A percentile compares a stretch with the other conserved stretches of the same genome.
Conservation (phyloP, 2,888 invertebrate species). For the Brenthis daphne region DNA sequence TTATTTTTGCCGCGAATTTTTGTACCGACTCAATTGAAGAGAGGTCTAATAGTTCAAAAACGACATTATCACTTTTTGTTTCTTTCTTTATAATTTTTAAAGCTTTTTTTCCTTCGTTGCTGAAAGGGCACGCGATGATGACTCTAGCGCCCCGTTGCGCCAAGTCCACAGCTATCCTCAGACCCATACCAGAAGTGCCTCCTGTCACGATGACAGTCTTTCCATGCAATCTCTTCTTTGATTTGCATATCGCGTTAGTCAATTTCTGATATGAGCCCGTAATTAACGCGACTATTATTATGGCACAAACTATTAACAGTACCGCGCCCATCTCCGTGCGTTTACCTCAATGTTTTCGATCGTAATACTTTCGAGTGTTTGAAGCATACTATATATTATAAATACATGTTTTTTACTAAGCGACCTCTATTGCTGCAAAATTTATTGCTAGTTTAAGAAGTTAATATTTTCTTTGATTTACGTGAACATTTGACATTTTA, state of each 20-base stretch:
- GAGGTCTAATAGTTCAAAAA: slow-evolving; percentile 88
- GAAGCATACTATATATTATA: background rate
- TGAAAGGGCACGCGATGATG: slow-evolving; percentile 67
- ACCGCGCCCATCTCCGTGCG: slow-evolving; percentile 10
- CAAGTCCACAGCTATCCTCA: slow-evolving; percentile 64
- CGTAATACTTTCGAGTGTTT: background rate
- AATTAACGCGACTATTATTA: slow-evolving; percentile 37
- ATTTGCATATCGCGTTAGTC: slow-evolving; percentile 52
- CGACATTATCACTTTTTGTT: slow-evolving; percentile 85
- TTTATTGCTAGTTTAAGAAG: no score
- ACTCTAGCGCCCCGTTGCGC: slow-evolving; percentile 67
- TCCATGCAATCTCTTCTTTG: slow-evolving; percentile 49
- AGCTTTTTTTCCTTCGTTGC: slow-evolving; percentile 59
- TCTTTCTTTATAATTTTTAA: slow-evolving; percentile 84
- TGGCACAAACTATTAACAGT: background rate
- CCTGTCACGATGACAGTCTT: slow-evolving; percentile 67
- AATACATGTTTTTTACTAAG: background rate
- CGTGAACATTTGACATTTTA: no score
- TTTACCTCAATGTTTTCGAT: background rate
- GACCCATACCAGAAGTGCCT: slow-evolving; percentile 68
- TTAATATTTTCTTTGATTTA: no score
- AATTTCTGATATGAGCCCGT: slow-evolving; percentile 65
- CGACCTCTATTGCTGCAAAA: no score
- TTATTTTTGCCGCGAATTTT: slow-evolving; percentile 89
- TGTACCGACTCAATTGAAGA: slow-evolving; percentile 88